A percentile compares a stretch with the other conserved stretches of the same genome.
Conservation (phyloP, 1,140 invertebrate genomes). For the Cydia fagiglandana region DNA sequence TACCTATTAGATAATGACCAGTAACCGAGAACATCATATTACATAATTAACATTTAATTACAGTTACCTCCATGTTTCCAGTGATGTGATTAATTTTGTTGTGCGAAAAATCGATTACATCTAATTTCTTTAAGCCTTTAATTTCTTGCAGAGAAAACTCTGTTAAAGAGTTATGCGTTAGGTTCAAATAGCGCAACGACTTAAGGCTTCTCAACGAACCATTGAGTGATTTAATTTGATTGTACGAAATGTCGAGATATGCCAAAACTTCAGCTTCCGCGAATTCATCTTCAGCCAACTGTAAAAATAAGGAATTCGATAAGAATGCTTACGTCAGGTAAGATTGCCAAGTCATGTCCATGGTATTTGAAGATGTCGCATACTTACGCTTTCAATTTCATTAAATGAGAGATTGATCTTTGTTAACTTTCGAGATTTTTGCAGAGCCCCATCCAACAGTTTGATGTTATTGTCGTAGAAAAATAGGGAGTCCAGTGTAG, state of each 20-base stretch:
- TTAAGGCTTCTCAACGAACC: conserved; percentile 85
- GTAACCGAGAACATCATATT: neutral
- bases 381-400: conserved; percentile 84
- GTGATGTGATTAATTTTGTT: conserved; percentile 85
- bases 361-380: neutral
- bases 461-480: conserved; percentile 85
- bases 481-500: conserved; percentile 83
- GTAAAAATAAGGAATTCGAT: conserved; percentile 47
- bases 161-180: conserved; percentile 86
- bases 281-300: conserved; percentile 88
- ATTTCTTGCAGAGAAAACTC: conserved; percentile 89
- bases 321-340: conserved; percentile 8
- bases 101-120: conserved; percentile 85
- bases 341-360: neutral
- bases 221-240: conserved; percentile 85
- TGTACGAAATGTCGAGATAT: conserved; percentile 84
- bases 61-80: conserved; percentile 83
- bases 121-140: conserved; percentile 83
- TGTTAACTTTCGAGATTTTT: conserved; percentile 83
- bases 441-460: conserved; percentile 84
- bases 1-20: neutral
- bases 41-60: conserved; percentile 31
- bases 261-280: conserved; percentile 83
- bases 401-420: conserved; percentile 86
- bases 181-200: conserved; percentile 83